Conservation (phyloP, 2,797 vertebrate species). For the Pseudochirops cupreus region DNA sequence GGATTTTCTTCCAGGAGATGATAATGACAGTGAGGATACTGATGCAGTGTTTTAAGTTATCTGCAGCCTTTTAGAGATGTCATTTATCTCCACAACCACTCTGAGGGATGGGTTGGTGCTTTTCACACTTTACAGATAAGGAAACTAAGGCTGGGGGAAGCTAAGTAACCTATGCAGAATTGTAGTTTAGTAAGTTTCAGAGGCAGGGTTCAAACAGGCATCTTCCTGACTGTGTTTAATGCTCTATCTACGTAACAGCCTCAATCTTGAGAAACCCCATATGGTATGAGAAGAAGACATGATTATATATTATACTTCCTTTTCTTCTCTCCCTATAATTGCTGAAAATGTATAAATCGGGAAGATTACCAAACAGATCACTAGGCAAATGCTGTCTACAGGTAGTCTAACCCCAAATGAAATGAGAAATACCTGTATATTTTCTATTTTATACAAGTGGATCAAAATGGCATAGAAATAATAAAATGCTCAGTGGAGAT, state of each 20-base stretch:
- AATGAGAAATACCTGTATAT: background rate
- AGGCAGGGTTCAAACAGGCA: background rate
- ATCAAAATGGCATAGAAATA: constrained; percentile 46
- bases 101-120: background rate
- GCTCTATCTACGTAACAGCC: background rate
- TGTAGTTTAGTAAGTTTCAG: background rate
- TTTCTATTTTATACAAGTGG: constrained; percentile 40
- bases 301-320: background rate
- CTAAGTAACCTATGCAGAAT: background rate
- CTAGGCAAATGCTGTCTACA: background rate
- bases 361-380: background rate
- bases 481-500: background rate
- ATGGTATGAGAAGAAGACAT: background rate
- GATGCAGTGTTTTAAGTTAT: background rate
- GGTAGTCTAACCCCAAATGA: background rate
- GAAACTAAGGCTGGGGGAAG: background rate
- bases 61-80: background rate
- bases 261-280: background rate
- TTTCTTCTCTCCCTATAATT: background rate
- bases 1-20: background rate
- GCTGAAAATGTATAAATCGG: background rate
- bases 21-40: background rate
- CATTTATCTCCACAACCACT: background rate
- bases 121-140: background rate
- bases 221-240: background rate